These are phyloP conservation scores for Pseudochromis fuscus DNA, from an alignment of 2,797 vertebrate species.

Conservation along the genomic window DNA sequence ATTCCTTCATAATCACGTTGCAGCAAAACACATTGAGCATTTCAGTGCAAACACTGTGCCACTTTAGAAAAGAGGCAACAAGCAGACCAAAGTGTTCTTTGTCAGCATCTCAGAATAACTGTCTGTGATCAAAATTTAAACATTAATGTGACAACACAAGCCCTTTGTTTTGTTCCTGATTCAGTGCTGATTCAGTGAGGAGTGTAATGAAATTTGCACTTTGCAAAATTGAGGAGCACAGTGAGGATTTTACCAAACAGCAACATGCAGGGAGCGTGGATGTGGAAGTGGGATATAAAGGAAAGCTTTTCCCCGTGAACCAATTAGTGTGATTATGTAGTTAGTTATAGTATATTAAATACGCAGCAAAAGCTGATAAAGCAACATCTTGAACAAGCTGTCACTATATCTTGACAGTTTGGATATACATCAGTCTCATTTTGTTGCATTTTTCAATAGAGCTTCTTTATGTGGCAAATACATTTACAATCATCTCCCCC, in stretches of 20 bases:
- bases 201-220: constrained; percentile 65
- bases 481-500: background rate
- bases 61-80: constrained; percentile 47
- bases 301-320: background rate
- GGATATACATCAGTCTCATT: too few species aligned
- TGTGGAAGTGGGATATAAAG: constrained; percentile 14
- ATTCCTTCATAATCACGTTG: constrained; percentile 75
- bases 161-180: constrained; percentile 56
- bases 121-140: constrained; percentile 63
- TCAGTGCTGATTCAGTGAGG: constrained; percentile 28
- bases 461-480: background rate
- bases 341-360: background rate
- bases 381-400: background rate
- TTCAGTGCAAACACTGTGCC: constrained; percentile 51
- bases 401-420: constrained; percentile 5
- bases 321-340: constrained; percentile 3
- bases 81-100: constrained; percentile 44
- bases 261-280: constrained; percentile 19
- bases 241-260: constrained; percentile 51
- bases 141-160: constrained; percentile 56
- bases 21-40: constrained; percentile 60
- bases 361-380: constrained; percentile 11
- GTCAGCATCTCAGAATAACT: constrained; percentile 51
- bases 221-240: constrained; percentile 50
- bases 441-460: constrained; percentile 3